Evolutionary conservation across 2,113 vertebrate genomes (phyloP).

Genomic region (Eublepharis macularius): DNA sequence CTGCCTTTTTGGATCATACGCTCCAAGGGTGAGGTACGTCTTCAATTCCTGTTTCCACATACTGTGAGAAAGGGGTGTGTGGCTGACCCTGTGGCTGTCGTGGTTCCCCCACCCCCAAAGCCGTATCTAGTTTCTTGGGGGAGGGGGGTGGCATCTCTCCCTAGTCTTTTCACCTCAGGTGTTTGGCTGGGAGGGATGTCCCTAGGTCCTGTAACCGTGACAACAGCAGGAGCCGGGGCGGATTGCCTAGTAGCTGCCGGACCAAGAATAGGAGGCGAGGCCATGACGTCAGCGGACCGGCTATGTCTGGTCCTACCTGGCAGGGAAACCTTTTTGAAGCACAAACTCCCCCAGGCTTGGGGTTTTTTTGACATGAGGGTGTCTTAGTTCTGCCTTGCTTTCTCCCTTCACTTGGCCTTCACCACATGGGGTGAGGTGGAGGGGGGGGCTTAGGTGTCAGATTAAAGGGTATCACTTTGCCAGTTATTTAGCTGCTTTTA

Average conservation of each 20-base stretch:
- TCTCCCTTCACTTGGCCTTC: too few species aligned
- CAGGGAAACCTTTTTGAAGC: neutral
- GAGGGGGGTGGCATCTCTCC: neutral
- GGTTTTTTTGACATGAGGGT: too few species aligned
- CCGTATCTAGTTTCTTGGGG: neutral
- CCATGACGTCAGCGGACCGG: neutral
- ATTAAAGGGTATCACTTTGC: too few species aligned
- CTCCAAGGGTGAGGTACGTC: neutral
- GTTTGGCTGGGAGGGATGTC: neutral
- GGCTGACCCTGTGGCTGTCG: neutral
- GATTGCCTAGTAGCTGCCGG: neutral
- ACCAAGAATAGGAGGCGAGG: neutral
- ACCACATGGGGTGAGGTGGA: too few species aligned
- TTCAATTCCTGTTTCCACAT: neutral
- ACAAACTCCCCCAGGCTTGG: neutral
- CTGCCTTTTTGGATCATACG: neutral
- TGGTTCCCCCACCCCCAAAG: neutral
- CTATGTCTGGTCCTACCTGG: neutral
- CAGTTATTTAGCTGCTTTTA: too few species aligned
- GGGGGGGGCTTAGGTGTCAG: too few species aligned
- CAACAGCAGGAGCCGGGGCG: neutral
- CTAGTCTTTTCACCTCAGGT: neutral
- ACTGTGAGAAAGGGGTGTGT: neutral
- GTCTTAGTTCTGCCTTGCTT: too few species aligned
- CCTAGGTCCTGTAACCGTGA: neutral